Percentiles rank a stretch among this genome's conserved stretches.
Evolutionary conservation across 1,140 invertebrate genomes (phyloP).

Genomic region (Thaumatotibia leucotreta): DNA sequence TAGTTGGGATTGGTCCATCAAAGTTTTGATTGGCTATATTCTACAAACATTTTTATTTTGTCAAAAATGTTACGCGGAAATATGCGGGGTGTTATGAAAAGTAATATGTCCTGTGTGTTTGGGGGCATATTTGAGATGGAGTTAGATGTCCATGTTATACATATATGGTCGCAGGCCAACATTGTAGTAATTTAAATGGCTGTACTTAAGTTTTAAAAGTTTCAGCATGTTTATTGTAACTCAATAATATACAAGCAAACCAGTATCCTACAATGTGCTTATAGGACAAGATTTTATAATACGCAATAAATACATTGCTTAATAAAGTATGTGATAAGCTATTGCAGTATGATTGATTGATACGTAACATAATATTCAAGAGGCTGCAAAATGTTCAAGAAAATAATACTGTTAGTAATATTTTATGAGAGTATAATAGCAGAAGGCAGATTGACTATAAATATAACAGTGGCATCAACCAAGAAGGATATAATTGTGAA

Average conservation of each 20-base stretch:
- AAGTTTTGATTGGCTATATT: too few relatives aligned
- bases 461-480: slow-evolving; percentile 29
- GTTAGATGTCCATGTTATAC: too few relatives aligned
- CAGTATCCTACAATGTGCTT: not conserved
- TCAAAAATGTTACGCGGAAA: too few relatives aligned
- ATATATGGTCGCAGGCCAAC: too few relatives aligned
- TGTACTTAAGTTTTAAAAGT: too few relatives aligned
- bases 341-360: not conserved
- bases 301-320: not conserved
- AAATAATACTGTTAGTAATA: not conserved
- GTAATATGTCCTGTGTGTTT: too few relatives aligned
- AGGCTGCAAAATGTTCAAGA: not conserved
- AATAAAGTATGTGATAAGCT: not conserved
- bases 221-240: too few relatives aligned
- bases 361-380: not conserved
- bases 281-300: not conserved
- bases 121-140: too few relatives aligned
- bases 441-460: slow-evolving; percentile 33
- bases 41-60: too few relatives aligned
- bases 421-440: slow-evolving; percentile 18
- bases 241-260: not conserved
- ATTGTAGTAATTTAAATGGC: too few relatives aligned
- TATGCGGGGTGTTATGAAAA: too few relatives aligned
- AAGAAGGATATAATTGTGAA: slow-evolving; percentile 24
- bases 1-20: too few relatives aligned